phyloP scores from a whole-genome alignment of 2,797 vertebrate genomes.

The Urocyon cinereoargenteus region DNA sequence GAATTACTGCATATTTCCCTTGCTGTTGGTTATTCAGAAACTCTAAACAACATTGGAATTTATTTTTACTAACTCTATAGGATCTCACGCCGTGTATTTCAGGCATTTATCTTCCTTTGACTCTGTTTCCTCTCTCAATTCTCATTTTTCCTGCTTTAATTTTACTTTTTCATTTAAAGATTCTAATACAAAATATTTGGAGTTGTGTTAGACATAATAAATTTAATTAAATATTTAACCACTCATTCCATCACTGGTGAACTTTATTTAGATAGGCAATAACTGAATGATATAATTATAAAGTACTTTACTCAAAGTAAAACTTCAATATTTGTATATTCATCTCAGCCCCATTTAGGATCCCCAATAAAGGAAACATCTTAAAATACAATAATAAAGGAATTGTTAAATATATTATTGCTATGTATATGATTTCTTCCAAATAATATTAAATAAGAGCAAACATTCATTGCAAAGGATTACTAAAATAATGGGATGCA shows the following conservation, averaged over 20 bases:
- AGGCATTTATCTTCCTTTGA: background rate
- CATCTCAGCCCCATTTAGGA: background rate
- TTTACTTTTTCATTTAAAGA: slow-evolving; percentile 18
- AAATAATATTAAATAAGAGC: slow-evolving; percentile 36
- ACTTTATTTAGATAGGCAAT: slow-evolving; percentile 33
- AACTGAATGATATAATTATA: slow-evolving; percentile 21
- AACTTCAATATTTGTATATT: background rate
- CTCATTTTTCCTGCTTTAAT: background rate
- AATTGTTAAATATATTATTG: background rate
- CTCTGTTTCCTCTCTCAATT: background rate
- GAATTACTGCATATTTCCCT: background rate
- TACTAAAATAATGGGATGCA: background rate
- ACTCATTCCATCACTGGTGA: background rate
- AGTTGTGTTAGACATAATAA: slow-evolving; percentile 1
- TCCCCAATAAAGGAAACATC: background rate
- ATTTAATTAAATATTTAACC: background rate
- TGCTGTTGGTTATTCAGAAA: background rate
- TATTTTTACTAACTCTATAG: background rate
- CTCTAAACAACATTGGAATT: background rate
- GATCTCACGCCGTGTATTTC: background rate
- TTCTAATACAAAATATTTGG: background rate
- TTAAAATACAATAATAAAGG: background rate
- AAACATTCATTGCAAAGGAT: background rate
- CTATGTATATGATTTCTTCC: background rate
- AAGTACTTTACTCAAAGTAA: slow-evolving; percentile 35